These are phyloP conservation scores for Microcaecilia unicolor DNA, from an alignment of 2,797 vertebrate species.

Conservation along the genomic window DNA sequence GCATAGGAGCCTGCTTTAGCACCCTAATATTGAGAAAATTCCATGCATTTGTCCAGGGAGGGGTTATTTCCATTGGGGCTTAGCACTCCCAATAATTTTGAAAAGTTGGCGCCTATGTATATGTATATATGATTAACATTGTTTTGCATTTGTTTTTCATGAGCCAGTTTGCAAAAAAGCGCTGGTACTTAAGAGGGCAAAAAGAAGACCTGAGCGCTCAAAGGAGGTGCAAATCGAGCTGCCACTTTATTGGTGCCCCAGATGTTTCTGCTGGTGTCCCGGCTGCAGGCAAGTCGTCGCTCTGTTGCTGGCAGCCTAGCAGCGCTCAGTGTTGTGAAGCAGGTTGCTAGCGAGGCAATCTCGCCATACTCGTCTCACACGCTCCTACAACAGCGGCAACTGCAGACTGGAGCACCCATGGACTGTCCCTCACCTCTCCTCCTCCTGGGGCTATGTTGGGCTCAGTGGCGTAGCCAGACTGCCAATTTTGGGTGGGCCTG, in stretches of 20 bases:
- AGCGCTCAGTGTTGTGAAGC: conserved; percentile 62
- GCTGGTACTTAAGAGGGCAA: conserved; percentile 2
- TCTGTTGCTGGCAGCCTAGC: conserved; percentile 40
- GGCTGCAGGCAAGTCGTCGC: neutral
- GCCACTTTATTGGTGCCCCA: conserved; percentile 19
- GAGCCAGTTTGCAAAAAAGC: too few relatives aligned
- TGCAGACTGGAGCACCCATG: too few relatives aligned
- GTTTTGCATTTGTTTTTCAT: too few relatives aligned
- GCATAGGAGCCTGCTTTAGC: too few relatives aligned
- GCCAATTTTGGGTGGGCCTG: too few relatives aligned
- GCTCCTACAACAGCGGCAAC: neutral
- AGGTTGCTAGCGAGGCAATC: conserved; percentile 79
- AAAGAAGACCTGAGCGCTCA: conserved; percentile 2
- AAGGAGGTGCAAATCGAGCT: conserved; percentile 9
- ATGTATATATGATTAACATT: too few relatives aligned
- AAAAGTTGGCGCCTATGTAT: too few relatives aligned
- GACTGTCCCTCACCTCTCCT: neutral
- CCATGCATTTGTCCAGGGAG: too few relatives aligned
- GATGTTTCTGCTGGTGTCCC: conserved; percentile 5
- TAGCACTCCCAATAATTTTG: too few relatives aligned
- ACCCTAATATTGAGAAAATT: too few relatives aligned
- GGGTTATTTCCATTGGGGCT: too few relatives aligned
- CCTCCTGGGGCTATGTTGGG: neutral
- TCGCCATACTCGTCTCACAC: conserved; percentile 65
- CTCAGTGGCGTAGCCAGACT: too few relatives aligned